phyloP scores from a whole-genome alignment of 2,113 vertebrate species.

The Cathartes aura region DNA sequence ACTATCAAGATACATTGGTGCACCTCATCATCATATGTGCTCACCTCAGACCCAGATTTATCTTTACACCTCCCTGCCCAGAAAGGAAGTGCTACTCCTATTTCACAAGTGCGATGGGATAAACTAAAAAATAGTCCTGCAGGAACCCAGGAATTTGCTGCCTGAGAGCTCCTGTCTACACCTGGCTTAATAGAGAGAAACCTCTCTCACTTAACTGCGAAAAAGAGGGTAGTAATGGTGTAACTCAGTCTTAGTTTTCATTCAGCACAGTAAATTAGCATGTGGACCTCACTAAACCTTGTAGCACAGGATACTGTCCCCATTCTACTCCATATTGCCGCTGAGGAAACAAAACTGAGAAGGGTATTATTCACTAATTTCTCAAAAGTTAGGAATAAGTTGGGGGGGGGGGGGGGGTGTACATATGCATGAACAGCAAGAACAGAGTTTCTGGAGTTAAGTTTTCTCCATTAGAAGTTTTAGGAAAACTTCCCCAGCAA shows the following conservation, averaged over 20 bases:
- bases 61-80: background rate
- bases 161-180: background rate
- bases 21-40: background rate
- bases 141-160: background rate
- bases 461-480: background rate
- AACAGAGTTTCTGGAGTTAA: background rate
- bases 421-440: background rate
- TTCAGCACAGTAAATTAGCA: background rate
- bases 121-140: background rate
- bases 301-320: background rate
- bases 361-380: background rate
- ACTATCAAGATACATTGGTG: background rate
- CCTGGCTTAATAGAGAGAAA: background rate
- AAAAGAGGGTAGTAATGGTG: background rate
- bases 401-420: accelerated
- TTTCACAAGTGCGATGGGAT: background rate
- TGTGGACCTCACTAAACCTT: background rate
- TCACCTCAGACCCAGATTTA: background rate
- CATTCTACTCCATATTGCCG: background rate
- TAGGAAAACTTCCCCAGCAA: background rate
- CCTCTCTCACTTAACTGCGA: no score
- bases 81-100: background rate
- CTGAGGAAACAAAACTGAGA: background rate
- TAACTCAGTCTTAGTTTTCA: background rate
- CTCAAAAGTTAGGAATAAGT: background rate